phyloP scores from a whole-genome alignment of 2,888 invertebrate genomes.

The Rotaria magnacalcarata region DNA sequence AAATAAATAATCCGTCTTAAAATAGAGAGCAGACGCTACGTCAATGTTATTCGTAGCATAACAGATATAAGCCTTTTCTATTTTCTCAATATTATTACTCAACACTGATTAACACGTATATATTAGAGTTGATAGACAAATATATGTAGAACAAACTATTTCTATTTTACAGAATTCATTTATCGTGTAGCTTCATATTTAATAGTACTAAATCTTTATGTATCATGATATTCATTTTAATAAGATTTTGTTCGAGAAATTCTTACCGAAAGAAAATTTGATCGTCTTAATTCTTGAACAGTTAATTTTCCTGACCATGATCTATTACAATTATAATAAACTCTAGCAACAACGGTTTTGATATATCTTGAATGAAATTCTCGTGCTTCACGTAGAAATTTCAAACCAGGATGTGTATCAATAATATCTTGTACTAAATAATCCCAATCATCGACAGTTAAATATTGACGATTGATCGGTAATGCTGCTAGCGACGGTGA shows the following conservation, averaged over 20 bases:
- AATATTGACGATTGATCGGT: background rate
- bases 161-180: no score
- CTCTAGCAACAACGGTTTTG: slow-evolving; percentile 93
- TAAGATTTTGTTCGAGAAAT: background rate
- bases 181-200: no score
- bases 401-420: slow-evolving; percentile 91
- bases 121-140: no score
- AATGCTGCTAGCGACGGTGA: background rate
- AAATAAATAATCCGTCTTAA: no score
- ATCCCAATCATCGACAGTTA: slow-evolving; percentile 36
- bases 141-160: no score
- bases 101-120: no score
- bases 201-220: no score
- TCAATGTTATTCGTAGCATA: background rate
- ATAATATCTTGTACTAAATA: slow-evolving; percentile 77
- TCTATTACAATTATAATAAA: slow-evolving; percentile 91
- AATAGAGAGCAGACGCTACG: no score
- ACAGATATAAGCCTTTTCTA: background rate
- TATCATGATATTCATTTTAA: no score
- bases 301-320: slow-evolving; percentile 92
- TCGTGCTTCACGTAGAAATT: slow-evolving; percentile 90
- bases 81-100: slow-evolving; percentile 20
- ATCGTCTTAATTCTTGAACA: slow-evolving; percentile 78
- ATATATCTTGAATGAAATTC: slow-evolving; percentile 98
- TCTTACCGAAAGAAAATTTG: slow-evolving; percentile 72